Conservation (phyloP, 2,888 invertebrate species). For the Peribatodes rhomboidaria region DNA sequence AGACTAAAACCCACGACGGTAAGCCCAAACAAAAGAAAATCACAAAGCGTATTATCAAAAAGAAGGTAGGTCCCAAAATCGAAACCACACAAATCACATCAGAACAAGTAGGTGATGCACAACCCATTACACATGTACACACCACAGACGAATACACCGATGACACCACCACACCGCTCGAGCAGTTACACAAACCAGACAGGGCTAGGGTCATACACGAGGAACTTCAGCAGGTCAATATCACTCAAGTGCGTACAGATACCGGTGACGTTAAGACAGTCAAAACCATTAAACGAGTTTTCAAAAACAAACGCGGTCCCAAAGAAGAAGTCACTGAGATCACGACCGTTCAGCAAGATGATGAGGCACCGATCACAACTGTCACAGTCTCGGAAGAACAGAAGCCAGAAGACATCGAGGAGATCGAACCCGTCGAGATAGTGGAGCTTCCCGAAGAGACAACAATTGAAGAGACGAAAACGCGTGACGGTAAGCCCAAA, state of each 20-base stretch:
- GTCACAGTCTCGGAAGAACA: neutral
- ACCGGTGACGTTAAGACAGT: neutral
- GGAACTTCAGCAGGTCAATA: neutral
- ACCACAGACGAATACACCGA: neutral
- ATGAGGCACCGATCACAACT: neutral
- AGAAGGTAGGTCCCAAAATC: conserved; percentile 54
- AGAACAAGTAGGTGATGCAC: neutral
- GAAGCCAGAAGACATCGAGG: neutral
- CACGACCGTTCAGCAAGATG: neutral
- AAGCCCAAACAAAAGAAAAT: conserved; percentile 10
- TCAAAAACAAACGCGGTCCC: neutral
- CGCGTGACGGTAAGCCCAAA: conserved; percentile 3
- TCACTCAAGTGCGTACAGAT: neutral
- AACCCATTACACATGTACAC: neutral
- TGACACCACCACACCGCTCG: conserved; percentile 3
- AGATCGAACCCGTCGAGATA: neutral
- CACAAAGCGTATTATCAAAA: conserved; percentile 52
- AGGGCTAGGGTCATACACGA: neutral
- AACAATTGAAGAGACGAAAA: neutral
- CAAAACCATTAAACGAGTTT: neutral
- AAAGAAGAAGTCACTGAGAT: conserved; percentile 6
- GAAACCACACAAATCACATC: conserved; percentile 48
- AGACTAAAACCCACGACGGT: neutral
- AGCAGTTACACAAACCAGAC: conserved; percentile 3
- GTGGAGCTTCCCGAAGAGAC: conserved; percentile 3